Evolutionary conservation across 1,140 invertebrate species (phyloP).

Genomic region (Triops cancriformis): DNA sequence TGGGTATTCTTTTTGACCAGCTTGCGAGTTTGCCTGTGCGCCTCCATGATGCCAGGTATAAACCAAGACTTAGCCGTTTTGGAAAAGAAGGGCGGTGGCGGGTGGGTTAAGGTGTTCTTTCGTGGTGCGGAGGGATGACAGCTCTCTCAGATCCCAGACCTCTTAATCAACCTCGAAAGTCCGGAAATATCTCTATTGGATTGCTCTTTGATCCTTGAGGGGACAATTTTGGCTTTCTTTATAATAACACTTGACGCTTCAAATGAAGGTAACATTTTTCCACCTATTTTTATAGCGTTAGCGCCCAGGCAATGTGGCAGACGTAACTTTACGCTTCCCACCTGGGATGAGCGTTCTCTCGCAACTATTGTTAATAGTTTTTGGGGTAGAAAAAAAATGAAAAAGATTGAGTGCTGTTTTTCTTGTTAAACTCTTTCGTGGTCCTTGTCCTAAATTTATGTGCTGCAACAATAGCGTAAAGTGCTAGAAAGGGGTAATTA

Average conservation of each 20-base stretch:
- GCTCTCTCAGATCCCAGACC: conserved; percentile 8
- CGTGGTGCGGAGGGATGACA: neutral
- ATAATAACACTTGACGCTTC: neutral
- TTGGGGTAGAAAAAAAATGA: neutral
- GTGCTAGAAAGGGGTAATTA: neutral
- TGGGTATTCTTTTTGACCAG: neutral
- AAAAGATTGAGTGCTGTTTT: neutral
- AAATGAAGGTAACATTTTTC: neutral
- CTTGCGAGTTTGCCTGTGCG: neutral
- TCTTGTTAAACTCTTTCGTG: conserved; percentile 14
- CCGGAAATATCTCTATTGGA: neutral
- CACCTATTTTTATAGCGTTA: neutral
- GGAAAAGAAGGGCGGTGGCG: neutral
- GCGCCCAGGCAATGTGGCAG: neutral
- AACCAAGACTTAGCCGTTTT: neutral
- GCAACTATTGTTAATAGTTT: neutral
- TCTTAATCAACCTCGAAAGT: conserved; percentile 2
- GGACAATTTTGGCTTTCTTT: neutral
- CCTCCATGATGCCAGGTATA: neutral
- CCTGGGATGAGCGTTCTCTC: neutral
- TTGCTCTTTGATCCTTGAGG: neutral
- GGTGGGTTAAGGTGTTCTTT: neutral
- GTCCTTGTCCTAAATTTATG: neutral
- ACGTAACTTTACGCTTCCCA: neutral
- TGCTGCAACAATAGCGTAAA: conserved; percentile 10